Conservation (phyloP, 2,797 vertebrate genomes). For the Philypnodon macrostomus region DNA sequence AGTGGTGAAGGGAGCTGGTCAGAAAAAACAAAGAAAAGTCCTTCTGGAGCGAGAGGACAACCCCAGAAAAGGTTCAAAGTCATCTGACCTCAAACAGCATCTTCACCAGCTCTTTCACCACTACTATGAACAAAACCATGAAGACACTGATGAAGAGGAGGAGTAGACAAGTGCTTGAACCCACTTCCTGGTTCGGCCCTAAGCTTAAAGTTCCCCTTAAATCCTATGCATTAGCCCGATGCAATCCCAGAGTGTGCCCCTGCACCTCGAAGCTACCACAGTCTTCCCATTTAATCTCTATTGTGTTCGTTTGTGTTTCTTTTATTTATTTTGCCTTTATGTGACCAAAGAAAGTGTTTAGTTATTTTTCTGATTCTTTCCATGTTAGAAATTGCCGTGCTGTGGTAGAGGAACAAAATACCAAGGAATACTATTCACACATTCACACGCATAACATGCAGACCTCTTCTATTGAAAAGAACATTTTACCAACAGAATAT, state of each 20-base stretch:
- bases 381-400: constrained; percentile 57
- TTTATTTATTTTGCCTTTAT: constrained; percentile 60
- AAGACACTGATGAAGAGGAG: constrained; percentile 40
- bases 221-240: constrained; percentile 77
- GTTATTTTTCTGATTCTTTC: constrained; percentile 49
- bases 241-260: constrained; percentile 71
- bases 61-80: constrained; percentile 72
- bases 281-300: constrained; percentile 68
- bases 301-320: no score
- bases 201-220: constrained; percentile 37
- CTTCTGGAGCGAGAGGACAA: constrained; percentile 80
- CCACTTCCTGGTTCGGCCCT: constrained; percentile 34
- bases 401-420: constrained; percentile 73
- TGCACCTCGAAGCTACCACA: constrained; percentile 65
- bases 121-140: constrained; percentile 75
- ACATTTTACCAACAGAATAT: constrained; percentile 42
- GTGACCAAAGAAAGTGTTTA: constrained; percentile 89
- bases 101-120: constrained; percentile 86
- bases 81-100: constrained; percentile 81
- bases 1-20: constrained; percentile 80
- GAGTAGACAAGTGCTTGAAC: constrained; percentile 48
- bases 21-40: constrained; percentile 74
- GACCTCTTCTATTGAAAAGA: constrained; percentile 45
- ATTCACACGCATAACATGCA: constrained; percentile 31
- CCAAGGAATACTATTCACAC: constrained; percentile 52